A percentile compares a stretch with the other conserved stretches of the same genome.
These are phyloP conservation scores for Monopterus albus DNA, from an alignment of 2,113 vertebrate species.

Conservation along the genomic window DNA sequence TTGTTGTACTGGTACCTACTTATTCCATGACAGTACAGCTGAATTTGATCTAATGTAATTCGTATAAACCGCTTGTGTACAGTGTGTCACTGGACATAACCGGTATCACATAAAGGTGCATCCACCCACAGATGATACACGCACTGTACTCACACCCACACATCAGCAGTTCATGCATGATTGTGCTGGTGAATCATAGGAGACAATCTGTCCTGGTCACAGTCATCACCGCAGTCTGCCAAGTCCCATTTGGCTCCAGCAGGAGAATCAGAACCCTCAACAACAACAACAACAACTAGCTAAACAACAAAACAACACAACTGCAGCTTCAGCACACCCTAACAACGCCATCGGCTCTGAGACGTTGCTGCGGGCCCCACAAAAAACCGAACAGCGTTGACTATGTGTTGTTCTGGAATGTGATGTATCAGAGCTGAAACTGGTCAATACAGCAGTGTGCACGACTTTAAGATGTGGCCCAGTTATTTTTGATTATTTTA, in stretches of 20 bases:
- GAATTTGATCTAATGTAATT: not conserved
- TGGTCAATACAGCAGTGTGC: too few relatives aligned
- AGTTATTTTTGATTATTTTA: too few relatives aligned
- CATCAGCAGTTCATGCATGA: slow-evolving; percentile 26
- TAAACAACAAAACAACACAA: not conserved
- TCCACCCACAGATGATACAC: not conserved
- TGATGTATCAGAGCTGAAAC: too few relatives aligned
- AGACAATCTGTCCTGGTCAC: slow-evolving; percentile 66
- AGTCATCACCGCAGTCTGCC: slow-evolving; percentile 52
- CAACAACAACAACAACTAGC: slow-evolving; percentile 23
- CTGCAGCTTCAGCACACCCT: not conserved
- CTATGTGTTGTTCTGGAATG: too few relatives aligned
- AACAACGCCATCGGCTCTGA: not conserved
- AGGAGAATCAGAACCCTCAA: slow-evolving; percentile 47
- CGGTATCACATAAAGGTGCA: too few relatives aligned
- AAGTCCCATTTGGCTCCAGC: slow-evolving; percentile 48
- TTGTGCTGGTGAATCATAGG: slow-evolving; percentile 66
- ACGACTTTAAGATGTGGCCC: too few relatives aligned
- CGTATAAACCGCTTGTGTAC: not conserved
- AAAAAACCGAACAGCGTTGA: too few relatives aligned
- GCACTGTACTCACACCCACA: slow-evolving; percentile 11
- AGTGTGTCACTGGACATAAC: too few relatives aligned
- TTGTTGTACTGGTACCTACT: too few relatives aligned
- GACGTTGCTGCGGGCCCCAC: too few relatives aligned
- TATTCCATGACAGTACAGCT: too few relatives aligned